These are phyloP conservation scores for Fundulus diaphanus DNA, from an alignment of 2,797 vertebrate species.

Conservation along the genomic window DNA sequence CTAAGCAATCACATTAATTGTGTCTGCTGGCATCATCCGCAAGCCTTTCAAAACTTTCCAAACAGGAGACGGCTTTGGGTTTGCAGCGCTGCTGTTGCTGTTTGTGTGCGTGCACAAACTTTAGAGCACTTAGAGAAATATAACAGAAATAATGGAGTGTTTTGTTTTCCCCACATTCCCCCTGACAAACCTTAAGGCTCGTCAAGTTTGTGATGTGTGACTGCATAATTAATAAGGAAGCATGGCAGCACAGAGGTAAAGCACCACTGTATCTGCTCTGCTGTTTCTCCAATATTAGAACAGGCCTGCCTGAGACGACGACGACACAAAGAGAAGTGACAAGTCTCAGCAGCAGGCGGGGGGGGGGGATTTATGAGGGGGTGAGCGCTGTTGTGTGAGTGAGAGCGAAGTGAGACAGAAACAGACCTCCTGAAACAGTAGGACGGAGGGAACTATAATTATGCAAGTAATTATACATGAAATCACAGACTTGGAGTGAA, in stretches of 20 bases:
- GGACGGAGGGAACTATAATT: constrained; percentile 78
- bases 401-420: constrained; percentile 57
- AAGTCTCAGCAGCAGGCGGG: constrained; percentile 37
- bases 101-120: background rate
- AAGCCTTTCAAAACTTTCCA: constrained; percentile 58
- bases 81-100: constrained; percentile 26
- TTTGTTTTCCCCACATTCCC: constrained; percentile 55
- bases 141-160: constrained; percentile 34
- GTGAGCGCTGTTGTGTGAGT: constrained; percentile 25
- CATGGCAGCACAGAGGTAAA: constrained; percentile 50
- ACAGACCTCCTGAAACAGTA: constrained; percentile 72
- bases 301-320: constrained; percentile 43
- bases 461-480: constrained; percentile 83
- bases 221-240: constrained; percentile 66
- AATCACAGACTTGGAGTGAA: constrained; percentile 72
- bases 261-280: constrained; percentile 48
- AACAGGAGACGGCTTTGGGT: constrained; percentile 40
- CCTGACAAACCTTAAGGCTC: constrained; percentile 70
- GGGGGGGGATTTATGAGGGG: constrained; percentile 31
- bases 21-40: constrained; percentile 69
- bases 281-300: constrained; percentile 64
- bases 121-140: constrained; percentile 9
- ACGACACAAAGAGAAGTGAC: constrained; percentile 57
- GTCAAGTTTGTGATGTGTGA: constrained; percentile 63
- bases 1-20: constrained; percentile 78